These are phyloP conservation scores for Hyposoter dolosus DNA, from an alignment of 2,888 invertebrate genomes.

Conservation along the genomic window DNA sequence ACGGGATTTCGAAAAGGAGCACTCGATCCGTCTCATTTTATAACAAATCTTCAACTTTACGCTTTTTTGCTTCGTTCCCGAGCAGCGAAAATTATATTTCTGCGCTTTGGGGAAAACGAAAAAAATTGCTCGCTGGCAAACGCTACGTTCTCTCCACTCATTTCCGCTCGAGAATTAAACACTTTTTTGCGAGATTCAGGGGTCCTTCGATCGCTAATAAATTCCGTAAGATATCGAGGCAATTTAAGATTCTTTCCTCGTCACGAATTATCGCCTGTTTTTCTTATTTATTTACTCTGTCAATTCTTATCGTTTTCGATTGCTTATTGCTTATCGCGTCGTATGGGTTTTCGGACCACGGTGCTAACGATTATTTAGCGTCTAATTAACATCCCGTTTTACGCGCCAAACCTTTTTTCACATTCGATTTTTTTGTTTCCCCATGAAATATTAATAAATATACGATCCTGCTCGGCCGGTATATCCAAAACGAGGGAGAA, in stretches of 20 bases:
- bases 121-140: conserved; percentile 19
- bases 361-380: conserved; percentile 25
- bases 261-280: not conserved
- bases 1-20: conserved; percentile 21
- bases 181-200: conserved; percentile 6
- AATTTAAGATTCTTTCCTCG: not conserved
- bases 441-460: conserved; percentile 40
- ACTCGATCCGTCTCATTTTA: not conserved
- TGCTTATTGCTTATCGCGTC: not conserved
- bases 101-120: not conserved
- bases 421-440: not conserved
- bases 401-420: conserved; percentile 8
- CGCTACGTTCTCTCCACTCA: conserved; percentile 24
- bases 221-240: not conserved
- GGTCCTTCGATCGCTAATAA: not conserved
- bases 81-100: no score
- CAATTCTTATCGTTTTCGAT: not conserved
- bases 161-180: conserved; percentile 47
- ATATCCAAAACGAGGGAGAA: conserved; percentile 26
- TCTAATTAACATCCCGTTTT: conserved; percentile 40
- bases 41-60: not conserved
- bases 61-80: not conserved
- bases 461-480: conserved; percentile 26
- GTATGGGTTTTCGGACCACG: not conserved
- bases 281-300: not conserved